Evolutionary conservation across 2,888 invertebrate genomes (phyloP).

Genomic region (Nemoura dubitans): DNA sequence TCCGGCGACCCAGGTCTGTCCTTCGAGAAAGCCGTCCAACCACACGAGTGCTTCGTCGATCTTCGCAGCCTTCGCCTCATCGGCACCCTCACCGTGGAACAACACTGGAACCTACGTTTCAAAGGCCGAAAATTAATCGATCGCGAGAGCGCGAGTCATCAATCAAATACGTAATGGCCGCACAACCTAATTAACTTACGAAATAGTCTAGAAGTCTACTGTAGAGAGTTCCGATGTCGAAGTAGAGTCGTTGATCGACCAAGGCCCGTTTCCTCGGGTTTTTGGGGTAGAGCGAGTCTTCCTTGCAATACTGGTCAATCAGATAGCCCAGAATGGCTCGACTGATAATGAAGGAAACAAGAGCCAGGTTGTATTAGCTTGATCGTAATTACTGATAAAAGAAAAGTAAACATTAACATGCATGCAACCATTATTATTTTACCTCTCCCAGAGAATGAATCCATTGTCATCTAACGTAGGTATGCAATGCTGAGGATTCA

Average conservation of each 20-base stretch:
- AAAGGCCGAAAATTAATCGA: not conserved
- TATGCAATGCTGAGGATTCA: slow-evolving; percentile 86
- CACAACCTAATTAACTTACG: slow-evolving; percentile 64
- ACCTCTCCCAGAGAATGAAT: slow-evolving; percentile 81
- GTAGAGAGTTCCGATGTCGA: slow-evolving; percentile 81
- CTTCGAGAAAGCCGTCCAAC: slow-evolving; percentile 67
- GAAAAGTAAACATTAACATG: too few relatives aligned
- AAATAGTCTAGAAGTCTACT: slow-evolving; percentile 75
- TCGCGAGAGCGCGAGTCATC: not conserved
- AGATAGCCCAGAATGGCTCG: slow-evolving; percentile 84
- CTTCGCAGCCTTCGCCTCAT: slow-evolving; percentile 47
- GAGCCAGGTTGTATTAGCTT: too few relatives aligned
- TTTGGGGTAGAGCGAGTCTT: slow-evolving; percentile 78
- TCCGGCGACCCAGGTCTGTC: slow-evolving; percentile 70
- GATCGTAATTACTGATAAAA: too few relatives aligned
- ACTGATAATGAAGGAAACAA: too few relatives aligned
- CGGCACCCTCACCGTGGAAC: slow-evolving; percentile 46
- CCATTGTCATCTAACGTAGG: slow-evolving; percentile 87
- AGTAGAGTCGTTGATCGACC: slow-evolving; percentile 82
- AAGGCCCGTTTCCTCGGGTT: slow-evolving; percentile 78
- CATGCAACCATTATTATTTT: slow-evolving; percentile 26
- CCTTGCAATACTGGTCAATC: slow-evolving; percentile 81
- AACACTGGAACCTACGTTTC: slow-evolving; percentile 51
- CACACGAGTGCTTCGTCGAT: slow-evolving; percentile 68
- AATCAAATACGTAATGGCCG: not conserved